A percentile compares a stretch with the other conserved stretches of the same genome.
Conservation (phyloP, 2,113 vertebrate genomes). For the Poeciliopsis prolifica region DNA sequence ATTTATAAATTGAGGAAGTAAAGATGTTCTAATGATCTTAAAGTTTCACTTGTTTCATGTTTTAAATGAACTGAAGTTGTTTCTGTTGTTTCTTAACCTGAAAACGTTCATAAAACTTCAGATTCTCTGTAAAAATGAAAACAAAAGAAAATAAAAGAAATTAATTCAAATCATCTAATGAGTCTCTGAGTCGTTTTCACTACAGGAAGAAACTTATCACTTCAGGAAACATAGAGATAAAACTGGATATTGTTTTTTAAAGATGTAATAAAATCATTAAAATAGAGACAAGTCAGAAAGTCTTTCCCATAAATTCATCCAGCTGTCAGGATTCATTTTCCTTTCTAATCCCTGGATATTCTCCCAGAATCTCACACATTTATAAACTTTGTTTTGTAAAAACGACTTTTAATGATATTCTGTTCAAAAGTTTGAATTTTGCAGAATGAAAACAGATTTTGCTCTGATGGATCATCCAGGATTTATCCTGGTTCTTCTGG, state of each 20-base stretch:
- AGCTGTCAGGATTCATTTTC: no score
- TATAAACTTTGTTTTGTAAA: neutral
- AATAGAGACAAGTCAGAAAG: neutral
- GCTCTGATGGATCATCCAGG: no score
- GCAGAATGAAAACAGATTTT: neutral
- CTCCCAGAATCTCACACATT: neutral
- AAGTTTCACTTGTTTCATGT: neutral
- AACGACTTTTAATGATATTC: neutral
- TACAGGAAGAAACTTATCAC: neutral
- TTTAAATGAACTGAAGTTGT: neutral
- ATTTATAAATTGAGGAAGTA: neutral
- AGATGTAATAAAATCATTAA: neutral
- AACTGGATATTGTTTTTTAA: neutral
- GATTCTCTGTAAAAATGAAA: neutral
- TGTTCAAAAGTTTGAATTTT: neutral
- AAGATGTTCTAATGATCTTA: neutral
- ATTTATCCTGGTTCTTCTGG: no score
- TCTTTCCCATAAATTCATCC: neutral
- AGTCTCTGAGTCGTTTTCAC: slow-evolving; percentile 5
- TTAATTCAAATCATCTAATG: neutral
- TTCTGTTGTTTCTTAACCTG: neutral
- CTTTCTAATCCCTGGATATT: no score
- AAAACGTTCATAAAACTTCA: fast-evolving
- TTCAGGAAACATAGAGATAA: neutral
- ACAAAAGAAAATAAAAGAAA: neutral